A percentile compares a stretch with the other conserved stretches of the same genome.
phyloP scores from a whole-genome alignment of 2,797 vertebrate species.

The Anabas testudineus region DNA sequence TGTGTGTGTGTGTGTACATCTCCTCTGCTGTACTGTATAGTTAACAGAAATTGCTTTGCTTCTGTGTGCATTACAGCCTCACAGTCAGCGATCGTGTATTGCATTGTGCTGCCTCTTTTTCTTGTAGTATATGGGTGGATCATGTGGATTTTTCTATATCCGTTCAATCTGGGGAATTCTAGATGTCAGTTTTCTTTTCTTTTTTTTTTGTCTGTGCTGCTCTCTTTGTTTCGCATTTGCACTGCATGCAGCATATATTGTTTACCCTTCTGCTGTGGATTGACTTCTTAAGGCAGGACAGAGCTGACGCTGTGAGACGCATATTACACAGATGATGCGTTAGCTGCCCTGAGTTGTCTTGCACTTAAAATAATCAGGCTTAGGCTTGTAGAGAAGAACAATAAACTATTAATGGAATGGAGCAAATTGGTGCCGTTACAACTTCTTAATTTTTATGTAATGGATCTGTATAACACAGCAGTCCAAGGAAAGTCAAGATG shows the following conservation, averaged over 20 bases:
- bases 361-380: not conserved
- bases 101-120: conserved; percentile 4
- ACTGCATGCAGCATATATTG: not conserved
- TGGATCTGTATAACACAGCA: conserved; percentile 2
- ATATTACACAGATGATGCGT: not conserved
- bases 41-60: conserved; percentile 26
- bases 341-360: not conserved
- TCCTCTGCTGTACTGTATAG: conserved; percentile 1
- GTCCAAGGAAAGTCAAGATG: not conserved
- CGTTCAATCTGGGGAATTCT: conserved; percentile 4
- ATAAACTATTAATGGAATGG: conserved; percentile 20
- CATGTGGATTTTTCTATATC: not conserved
- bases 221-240: not conserved
- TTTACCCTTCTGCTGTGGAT: not conserved
- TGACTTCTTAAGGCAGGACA: not conserved
- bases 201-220: not conserved
- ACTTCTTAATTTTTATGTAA: conserved; percentile 2
- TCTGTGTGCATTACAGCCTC: conserved; percentile 4
- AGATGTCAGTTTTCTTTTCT: conserved; percentile 5
- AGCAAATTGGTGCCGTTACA: not conserved
- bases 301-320: not conserved
- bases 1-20: not conserved
- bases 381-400: not conserved
- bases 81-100: not conserved
- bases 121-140: not conserved